Evolutionary conservation across 1,140 invertebrate species (phyloP).

Genomic region (Diprion similis): DNA sequence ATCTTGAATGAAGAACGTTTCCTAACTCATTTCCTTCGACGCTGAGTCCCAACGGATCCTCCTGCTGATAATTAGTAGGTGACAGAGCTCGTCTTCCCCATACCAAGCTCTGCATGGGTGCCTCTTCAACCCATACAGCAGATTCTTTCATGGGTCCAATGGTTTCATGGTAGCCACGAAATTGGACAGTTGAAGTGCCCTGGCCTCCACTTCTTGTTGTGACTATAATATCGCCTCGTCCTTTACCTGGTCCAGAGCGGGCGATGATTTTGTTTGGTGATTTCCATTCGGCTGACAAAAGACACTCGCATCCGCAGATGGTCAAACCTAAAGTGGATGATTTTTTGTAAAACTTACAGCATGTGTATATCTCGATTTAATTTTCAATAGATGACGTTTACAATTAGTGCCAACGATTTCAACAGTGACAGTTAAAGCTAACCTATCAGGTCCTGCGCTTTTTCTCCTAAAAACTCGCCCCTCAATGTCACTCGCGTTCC

Average conservation of each 20-base stretch:
- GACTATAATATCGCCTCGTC: slow-evolving; percentile 94
- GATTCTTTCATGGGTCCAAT: slow-evolving; percentile 96
- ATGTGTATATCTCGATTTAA: slow-evolving; percentile 15
- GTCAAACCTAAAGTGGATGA: slow-evolving; percentile 73
- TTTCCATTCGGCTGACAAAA: slow-evolving; percentile 97
- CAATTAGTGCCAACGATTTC: not conserved
- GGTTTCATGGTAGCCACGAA: slow-evolving; percentile 86
- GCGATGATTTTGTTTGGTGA: slow-evolving; percentile 97
- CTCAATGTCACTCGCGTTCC: slow-evolving; percentile 95
- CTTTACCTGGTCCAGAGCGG: slow-evolving; percentile 91
- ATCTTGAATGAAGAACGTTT: not conserved
- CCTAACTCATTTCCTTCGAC: slow-evolving; percentile 89
- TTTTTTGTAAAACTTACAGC: not conserved
- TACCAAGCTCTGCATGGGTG: slow-evolving; percentile 74
- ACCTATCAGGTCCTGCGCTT: slow-evolving; percentile 87
- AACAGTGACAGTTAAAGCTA: slow-evolving; percentile 41
- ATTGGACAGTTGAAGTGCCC: slow-evolving; percentile 95
- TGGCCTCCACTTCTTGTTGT: slow-evolving; percentile 88
- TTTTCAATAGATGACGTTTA: slow-evolving; percentile 1
- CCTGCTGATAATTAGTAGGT: slow-evolving; percentile 84
- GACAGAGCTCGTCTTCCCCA: slow-evolving; percentile 84
- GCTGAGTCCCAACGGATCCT: slow-evolving; percentile 93
- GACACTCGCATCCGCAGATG: slow-evolving; percentile 95
- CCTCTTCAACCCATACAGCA: slow-evolving; percentile 98
- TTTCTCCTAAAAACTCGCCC: slow-evolving; percentile 92